Base-by-base conservation (phyloP, 2,113 vertebrate genomes). In the Phyllostomus discolor region DNA sequence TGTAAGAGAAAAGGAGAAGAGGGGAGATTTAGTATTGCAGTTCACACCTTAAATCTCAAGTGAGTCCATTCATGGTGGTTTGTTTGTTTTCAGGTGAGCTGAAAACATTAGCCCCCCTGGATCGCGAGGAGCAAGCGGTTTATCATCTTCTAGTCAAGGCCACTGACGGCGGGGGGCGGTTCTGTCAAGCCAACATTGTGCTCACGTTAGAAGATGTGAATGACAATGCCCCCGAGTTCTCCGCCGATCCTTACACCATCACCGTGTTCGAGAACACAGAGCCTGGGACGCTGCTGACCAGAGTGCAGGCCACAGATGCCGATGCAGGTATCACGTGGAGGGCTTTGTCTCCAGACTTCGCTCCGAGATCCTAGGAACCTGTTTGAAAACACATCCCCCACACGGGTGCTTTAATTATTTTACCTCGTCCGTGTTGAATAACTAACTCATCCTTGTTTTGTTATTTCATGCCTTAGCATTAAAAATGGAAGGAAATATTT, bases 221-320 rank as follows among this genome's bases (percentile, higher is more conserved):
- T 70, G 99, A 99, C 98, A 99, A 99, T 19, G 98, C 98, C 0
- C 99, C 99, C 0, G 99, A 99, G 90, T 99, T 99, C 96, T 98
- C 99, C 11, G 98, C 98, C 10, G 99, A 99, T 86, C 98, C 99
- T 2, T 99, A 99, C 90, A 97, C 99, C 97, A 97, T 99, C 70
- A 99, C 99, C 0, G 99, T 99, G 22, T 99, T 99, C 59, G 99
- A 99, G 98, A 99, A 99, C 98, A 99, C 99, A 0, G 99, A 99
- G 96, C 98, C 98, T 0, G 99, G 99, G 95, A 99, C 99, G 0
- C 98, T 98, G 7, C 81, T 99, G 97, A 99, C 99, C 1, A 99
- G 99, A 92, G 99, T 99, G 59, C 99, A 99, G 95, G 99, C 99
- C 43, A 98, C 98, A 0, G 99, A 99, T 70, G 94, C 98, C 0